Evolutionary conservation across 2,797 vertebrate genomes (phyloP).

Genomic region (Lophotriccus pileatus): DNA sequence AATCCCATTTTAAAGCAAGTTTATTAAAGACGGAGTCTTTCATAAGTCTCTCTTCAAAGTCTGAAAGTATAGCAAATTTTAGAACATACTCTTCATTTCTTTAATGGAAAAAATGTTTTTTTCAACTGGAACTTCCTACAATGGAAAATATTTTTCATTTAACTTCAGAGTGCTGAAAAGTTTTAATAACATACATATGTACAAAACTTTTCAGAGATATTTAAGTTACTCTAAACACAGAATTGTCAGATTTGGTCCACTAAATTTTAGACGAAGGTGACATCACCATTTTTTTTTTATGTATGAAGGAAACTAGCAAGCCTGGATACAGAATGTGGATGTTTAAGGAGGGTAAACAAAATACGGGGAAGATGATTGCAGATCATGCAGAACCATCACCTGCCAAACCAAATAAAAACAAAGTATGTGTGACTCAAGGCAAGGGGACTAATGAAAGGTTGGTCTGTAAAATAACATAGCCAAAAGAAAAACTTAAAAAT

Average conservation of each 20-base stretch:
- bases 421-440: slow-evolving; percentile 53
- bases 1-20: neutral
- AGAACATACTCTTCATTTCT: neutral
- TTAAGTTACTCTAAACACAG: neutral
- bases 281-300: slow-evolving; percentile 60
- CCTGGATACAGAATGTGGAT: slow-evolving; percentile 50
- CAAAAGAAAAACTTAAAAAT: slow-evolving; percentile 59
- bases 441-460: slow-evolving; percentile 62
- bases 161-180: neutral
- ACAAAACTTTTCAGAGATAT: neutral
- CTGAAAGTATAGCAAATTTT: neutral
- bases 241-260: neutral
- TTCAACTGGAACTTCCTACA: neutral
- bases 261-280: slow-evolving; percentile 62
- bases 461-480: slow-evolving; percentile 37
- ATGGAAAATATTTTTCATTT: neutral
- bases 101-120: neutral
- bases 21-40: neutral
- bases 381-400: slow-evolving; percentile 76
- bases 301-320: slow-evolving; percentile 53
- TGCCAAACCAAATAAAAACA: slow-evolving; percentile 72
- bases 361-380: slow-evolving; percentile 62
- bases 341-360: slow-evolving; percentile 67
- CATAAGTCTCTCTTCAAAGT: neutral
- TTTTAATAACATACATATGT: neutral